These are phyloP conservation scores for Caenorhabditis becei DNA, from an alignment of 2,888 invertebrate species.

Conservation along the genomic window DNA sequence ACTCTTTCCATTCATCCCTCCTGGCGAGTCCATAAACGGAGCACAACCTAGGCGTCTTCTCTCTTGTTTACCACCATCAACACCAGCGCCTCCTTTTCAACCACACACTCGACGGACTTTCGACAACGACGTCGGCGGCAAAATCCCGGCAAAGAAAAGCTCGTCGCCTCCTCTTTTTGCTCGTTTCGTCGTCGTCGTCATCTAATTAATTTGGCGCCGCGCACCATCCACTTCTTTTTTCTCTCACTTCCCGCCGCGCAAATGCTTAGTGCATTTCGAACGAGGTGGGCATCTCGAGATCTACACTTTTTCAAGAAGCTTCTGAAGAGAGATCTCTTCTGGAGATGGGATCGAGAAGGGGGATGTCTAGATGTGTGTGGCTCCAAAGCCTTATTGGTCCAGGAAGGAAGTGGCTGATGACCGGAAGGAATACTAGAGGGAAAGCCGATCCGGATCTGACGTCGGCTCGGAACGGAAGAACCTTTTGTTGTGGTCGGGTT, in stretches of 20 bases:
- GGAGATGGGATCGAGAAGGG: background rate
- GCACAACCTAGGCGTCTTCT: conserved; percentile 22
- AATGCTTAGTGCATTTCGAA: conserved; percentile 39
- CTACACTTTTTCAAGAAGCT: too few relatives aligned
- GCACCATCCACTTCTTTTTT: conserved; percentile 3
- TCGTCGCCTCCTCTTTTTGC: conserved; percentile 1
- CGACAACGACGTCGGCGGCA: conserved; percentile 9
- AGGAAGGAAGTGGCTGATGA: too few relatives aligned
- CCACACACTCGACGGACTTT: conserved; percentile 23
- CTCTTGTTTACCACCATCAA: conserved; percentile 48
- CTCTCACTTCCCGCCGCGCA: conserved; percentile 3
- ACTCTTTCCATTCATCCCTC: conserved; percentile 4
- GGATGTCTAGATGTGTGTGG: too few relatives aligned
- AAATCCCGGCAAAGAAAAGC: conserved; percentile 22
- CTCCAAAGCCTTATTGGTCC: background rate
- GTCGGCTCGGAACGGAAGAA: background rate
- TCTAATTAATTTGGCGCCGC: conserved; percentile 50
- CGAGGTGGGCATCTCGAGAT: conserved; percentile 1
- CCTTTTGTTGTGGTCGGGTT: conserved; percentile 7
- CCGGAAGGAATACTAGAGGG: too few relatives aligned
- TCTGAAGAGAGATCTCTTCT: conserved; percentile 1
- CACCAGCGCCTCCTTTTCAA: conserved; percentile 9
- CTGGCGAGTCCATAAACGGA: conserved; percentile 22
- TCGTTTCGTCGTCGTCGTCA: conserved; percentile 35
- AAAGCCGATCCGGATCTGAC: too few relatives aligned